Percentiles rank a stretch among this genome's conserved stretches.
Conservation (phyloP, 2,888 invertebrate species). For the Hirtodrosophila cameraria region DNA sequence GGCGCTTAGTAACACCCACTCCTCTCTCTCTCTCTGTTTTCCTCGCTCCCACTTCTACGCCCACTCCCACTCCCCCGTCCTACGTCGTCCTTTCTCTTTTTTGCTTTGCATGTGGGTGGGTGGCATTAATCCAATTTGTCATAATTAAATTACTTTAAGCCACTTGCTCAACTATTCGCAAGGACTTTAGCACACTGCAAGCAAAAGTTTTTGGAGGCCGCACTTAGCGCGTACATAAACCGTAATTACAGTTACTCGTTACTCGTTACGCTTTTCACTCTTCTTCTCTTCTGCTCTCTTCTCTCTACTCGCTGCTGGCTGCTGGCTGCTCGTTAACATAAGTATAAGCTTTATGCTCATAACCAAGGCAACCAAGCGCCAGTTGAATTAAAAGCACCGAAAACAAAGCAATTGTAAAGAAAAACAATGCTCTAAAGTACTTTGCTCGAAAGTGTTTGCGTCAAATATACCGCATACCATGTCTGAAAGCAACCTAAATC, state of each 20-base stretch:
- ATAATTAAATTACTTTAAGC: conserved; percentile 74
- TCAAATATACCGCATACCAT: no score
- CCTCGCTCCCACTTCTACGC: neutral
- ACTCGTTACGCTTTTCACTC: no score
- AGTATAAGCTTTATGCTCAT: no score
- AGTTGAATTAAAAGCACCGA: no score
- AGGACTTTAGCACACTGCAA: conserved; percentile 18
- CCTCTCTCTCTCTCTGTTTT: neutral
- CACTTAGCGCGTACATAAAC: conserved; percentile 49
- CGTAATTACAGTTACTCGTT: conserved; percentile 50
- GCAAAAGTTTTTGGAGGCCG: conserved; percentile 38
- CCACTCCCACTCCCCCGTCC: neutral
- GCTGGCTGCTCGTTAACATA: neutral
- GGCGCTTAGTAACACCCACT: conserved; percentile 1
- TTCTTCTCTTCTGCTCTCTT: no score
- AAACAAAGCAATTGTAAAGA: no score
- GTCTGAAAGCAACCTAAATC: no score
- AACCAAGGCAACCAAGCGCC: no score
- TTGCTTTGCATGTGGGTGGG: conserved; percentile 3
- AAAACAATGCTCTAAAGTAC: no score
- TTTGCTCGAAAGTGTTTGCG: no score
- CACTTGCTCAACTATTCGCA: conserved; percentile 51
- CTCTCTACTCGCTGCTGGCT: neutral
- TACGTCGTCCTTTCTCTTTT: neutral
- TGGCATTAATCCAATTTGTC: conserved; percentile 68